Evolutionary conservation across 2,888 invertebrate species (phyloP).

Genomic region (Eilema sororculum): DNA sequence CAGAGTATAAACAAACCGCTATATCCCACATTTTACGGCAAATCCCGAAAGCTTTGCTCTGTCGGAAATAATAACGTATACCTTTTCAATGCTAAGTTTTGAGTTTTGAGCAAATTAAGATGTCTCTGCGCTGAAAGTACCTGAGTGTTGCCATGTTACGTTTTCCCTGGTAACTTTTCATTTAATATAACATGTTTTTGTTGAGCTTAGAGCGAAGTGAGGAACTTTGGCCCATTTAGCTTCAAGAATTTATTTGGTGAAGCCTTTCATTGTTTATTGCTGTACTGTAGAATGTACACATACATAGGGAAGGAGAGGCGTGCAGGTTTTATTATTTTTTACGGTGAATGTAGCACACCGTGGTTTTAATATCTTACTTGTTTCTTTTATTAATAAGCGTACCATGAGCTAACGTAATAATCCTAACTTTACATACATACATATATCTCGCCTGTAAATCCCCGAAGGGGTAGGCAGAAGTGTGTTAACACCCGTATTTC

Average conservation of each 20-base stretch:
- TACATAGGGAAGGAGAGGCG: too few relatives aligned
- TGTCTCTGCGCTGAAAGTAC: constrained; percentile 27
- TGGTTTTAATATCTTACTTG: too few relatives aligned
- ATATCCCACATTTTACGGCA: constrained; percentile 5
- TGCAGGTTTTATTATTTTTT: too few relatives aligned
- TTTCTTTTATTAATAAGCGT: too few relatives aligned
- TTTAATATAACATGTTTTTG: constrained; percentile 24
- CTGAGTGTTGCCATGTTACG: constrained; percentile 30
- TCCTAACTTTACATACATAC: too few relatives aligned
- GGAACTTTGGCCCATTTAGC: constrained; percentile 10
- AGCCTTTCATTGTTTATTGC: background rate
- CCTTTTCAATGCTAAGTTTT: constrained; percentile 50
- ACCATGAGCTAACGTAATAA: too few relatives aligned
- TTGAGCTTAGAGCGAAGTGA: constrained; percentile 5
- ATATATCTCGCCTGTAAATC: too few relatives aligned
- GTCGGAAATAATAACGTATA: constrained; percentile 52
- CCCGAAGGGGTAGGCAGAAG: too few relatives aligned
- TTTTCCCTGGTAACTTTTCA: constrained; percentile 19
- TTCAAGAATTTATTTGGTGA: constrained; percentile 5
- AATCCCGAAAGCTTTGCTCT: constrained; percentile 13
- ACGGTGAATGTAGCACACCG: too few relatives aligned
- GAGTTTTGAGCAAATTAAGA: constrained; percentile 49
- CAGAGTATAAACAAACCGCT: background rate
- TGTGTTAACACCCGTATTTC: too few relatives aligned
- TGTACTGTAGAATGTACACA: background rate